Conservation (phyloP, 2,888 invertebrate genomes). For the Eumacrocentrus americanus region DNA sequence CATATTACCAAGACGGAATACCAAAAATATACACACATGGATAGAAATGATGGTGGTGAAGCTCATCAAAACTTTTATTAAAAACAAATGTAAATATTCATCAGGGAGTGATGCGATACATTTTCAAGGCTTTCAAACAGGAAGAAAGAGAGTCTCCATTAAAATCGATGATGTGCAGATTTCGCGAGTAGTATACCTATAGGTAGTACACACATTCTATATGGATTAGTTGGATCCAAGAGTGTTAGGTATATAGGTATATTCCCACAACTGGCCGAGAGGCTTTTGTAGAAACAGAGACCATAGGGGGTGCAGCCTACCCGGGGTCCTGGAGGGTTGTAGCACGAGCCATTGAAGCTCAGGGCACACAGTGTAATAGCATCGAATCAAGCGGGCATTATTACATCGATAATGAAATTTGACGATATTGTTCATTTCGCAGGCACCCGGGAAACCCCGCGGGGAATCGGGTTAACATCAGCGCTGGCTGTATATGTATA, state of each 20-base stretch:
- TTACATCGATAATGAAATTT: conserved; percentile 61
- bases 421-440: conserved; percentile 61
- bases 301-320: background rate
- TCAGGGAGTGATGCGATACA: background rate
- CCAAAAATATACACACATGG: background rate
- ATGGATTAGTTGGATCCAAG: background rate
- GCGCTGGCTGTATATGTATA: no score
- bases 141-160: background rate
- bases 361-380: conserved; percentile 32
- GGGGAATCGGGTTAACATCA: conserved; percentile 18
- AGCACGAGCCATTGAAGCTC: conserved; percentile 32
- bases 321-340: conserved; percentile 18
- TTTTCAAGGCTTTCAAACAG: background rate
- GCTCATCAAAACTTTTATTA: background rate
- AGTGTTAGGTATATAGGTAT: background rate
- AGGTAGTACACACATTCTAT: background rate
- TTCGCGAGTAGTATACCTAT: no score
- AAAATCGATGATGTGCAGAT: conserved; percentile 10
- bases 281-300: background rate
- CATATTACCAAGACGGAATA: background rate
- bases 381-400: conserved; percentile 57
- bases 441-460: conserved; percentile 34
- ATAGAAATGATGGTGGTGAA: background rate
- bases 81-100: background rate
- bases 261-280: conserved; percentile 3